Evolutionary conservation across 2,888 invertebrate genomes (phyloP).

Genomic region (Nephrocerus scutellatus): DNA sequence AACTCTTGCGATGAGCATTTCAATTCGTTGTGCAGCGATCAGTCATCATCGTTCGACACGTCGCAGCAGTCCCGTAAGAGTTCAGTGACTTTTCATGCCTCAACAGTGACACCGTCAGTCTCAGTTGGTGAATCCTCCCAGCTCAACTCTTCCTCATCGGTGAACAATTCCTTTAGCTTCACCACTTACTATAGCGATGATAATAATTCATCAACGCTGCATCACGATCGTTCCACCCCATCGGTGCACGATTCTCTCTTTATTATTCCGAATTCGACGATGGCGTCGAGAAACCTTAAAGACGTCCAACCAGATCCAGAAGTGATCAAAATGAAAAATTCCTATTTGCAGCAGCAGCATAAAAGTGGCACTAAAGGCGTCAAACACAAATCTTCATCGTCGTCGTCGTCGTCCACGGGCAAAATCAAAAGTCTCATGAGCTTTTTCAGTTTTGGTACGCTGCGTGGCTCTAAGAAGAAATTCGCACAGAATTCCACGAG

Average conservation of each 20-base stretch:
- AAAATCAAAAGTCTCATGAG: conserved; percentile 24
- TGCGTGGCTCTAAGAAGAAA: conserved; percentile 38
- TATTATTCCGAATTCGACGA: conserved; percentile 31
- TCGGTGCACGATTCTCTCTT: conserved; percentile 15
- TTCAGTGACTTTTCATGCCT: conserved; percentile 42
- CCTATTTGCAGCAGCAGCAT: conserved; percentile 22
- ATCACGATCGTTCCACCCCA: not conserved
- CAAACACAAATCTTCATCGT: conserved; percentile 16
- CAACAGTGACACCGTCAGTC: conserved; percentile 7
- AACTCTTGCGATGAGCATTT: conserved; percentile 21
- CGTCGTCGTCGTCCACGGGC: conserved; percentile 23
- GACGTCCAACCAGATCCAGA: conserved; percentile 43
- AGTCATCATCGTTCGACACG: conserved; percentile 34
- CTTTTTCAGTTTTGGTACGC: conserved; percentile 28
- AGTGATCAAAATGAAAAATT: conserved; percentile 38
- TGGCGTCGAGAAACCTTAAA: conserved; percentile 37
- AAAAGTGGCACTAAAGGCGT: conserved; percentile 26
- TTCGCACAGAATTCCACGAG: conserved; percentile 31
- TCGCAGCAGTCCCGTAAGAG: conserved; percentile 39
- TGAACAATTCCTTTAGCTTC: conserved; percentile 29
- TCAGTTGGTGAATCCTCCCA: conserved; percentile 19
- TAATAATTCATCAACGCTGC: conserved; percentile 9
- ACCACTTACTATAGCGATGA: conserved; percentile 29
- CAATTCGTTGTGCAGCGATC: conserved; percentile 36
- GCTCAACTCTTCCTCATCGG: conserved; percentile 10